Evolutionary conservation across 2,797 vertebrate species (phyloP).

Genomic region (Sphenodon punctatus): DNA sequence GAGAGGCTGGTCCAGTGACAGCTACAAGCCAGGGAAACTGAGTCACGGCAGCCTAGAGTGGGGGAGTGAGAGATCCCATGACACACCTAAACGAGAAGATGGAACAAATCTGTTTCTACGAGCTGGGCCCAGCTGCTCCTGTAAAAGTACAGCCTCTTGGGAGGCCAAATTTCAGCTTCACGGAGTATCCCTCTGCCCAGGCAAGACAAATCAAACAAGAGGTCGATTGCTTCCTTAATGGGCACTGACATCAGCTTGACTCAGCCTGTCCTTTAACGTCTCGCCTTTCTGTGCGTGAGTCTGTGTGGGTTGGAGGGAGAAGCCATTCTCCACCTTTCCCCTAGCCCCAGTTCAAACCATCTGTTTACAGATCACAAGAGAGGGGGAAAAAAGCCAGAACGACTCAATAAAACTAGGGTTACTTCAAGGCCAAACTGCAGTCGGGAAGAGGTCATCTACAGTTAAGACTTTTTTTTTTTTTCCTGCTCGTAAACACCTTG

Average conservation of each 20-base stretch:
- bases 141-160: neutral
- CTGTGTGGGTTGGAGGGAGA: rapidly evolving
- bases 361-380: neutral
- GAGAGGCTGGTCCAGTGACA: too few relatives aligned
- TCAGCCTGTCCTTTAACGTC: neutral
- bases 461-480: neutral
- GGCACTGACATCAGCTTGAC: neutral
- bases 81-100: too few relatives aligned
- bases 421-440: too few relatives aligned
- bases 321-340: neutral
- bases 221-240: neutral
- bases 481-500: neutral
- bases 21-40: too few relatives aligned
- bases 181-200: neutral
- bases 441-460: too few relatives aligned
- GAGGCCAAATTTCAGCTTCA: neutral
- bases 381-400: neutral
- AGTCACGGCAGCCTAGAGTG: too few relatives aligned
- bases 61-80: too few relatives aligned
- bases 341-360: neutral
- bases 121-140: neutral
- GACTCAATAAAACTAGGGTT: neutral
- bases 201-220: neutral
- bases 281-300: neutral
- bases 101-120: neutral